Conservation (phyloP, 92 coral and sea anemone species). For the Chrysogorgia sp. region DNA sequence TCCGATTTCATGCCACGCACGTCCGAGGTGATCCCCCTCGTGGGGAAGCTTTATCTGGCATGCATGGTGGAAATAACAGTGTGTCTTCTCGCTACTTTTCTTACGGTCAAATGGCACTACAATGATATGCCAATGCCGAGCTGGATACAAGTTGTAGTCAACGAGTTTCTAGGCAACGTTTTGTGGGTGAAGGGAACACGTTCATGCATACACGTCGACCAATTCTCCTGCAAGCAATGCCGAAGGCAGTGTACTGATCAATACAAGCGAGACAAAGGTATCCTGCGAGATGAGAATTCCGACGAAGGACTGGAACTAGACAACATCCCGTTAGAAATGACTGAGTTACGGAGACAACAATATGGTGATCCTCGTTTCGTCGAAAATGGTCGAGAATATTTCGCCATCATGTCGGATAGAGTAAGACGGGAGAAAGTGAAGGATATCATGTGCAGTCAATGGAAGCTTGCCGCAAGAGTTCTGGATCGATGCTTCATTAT, state of each 20-base stretch:
- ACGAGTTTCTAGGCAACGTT: conserved; percentile 53
- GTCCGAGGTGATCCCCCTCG: conserved; percentile 71
- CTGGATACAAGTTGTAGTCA: conserved; percentile 36
- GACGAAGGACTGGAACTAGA: background rate
- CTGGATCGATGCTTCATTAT: conserved; percentile 54
- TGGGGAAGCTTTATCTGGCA: conserved; percentile 78
- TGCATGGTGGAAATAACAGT: conserved; percentile 83
- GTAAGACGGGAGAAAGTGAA: conserved; percentile 14
- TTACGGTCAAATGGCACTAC: conserved; percentile 78
- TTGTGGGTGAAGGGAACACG: too few species aligned
- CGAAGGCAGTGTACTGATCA: background rate
- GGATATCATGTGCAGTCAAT: conserved; percentile 14
- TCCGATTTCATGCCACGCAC: conserved; percentile 68
- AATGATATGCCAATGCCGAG: conserved; percentile 50
- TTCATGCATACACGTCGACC: too few species aligned
- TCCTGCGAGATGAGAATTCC: background rate
- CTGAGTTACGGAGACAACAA: background rate
- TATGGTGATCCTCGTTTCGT: too few species aligned
- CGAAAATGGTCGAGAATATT: background rate
- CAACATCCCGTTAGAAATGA: background rate
- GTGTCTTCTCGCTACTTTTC: conserved; percentile 84
- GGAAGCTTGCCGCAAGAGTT: conserved; percentile 51
- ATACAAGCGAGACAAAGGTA: background rate
- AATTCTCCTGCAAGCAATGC: too few species aligned
- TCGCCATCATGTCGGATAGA: conserved; percentile 32